phyloP scores from a whole-genome alignment of 2,888 invertebrate species.

The Perithous albicinctus region DNA sequence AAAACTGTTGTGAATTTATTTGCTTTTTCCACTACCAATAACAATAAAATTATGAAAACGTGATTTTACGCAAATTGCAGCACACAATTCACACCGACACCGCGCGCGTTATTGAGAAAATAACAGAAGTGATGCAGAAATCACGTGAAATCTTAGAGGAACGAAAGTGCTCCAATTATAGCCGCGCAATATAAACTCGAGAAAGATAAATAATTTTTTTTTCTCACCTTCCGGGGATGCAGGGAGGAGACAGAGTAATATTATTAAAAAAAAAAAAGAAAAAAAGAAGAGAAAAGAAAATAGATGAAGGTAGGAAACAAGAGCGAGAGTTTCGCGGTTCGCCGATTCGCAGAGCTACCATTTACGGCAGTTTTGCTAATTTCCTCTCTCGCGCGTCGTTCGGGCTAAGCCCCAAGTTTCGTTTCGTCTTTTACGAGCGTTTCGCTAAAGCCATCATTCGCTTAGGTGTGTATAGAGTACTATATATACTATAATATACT shows the following conservation, averaged over 20 bases:
- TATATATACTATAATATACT: slow-evolving; percentile 55
- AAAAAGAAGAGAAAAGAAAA: slow-evolving; percentile 16
- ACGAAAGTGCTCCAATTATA: slow-evolving; percentile 30
- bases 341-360: slow-evolving; percentile 73
- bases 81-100: neutral
- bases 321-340: slow-evolving; percentile 67
- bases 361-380: slow-evolving; percentile 77
- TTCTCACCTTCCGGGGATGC: slow-evolving; percentile 5
- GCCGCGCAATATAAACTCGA: slow-evolving; percentile 1
- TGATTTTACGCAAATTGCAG: neutral
- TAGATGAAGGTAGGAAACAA: slow-evolving; percentile 16
- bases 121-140: neutral
- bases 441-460: slow-evolving; percentile 51
- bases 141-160: neutral
- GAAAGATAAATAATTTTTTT: slow-evolving; percentile 51
- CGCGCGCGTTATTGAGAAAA: neutral
- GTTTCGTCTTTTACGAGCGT: slow-evolving; percentile 65
- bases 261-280: slow-evolving; percentile 5
- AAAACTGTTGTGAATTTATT: neutral
- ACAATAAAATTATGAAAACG: neutral
- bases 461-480: slow-evolving; percentile 41
- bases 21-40: neutral
- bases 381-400: slow-evolving; percentile 69
- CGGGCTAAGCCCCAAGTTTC: slow-evolving; percentile 21
- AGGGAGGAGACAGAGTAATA: neutral